Evolutionary conservation across 2,888 invertebrate genomes (phyloP).

Genomic region (Acrobasis consociella): DNA sequence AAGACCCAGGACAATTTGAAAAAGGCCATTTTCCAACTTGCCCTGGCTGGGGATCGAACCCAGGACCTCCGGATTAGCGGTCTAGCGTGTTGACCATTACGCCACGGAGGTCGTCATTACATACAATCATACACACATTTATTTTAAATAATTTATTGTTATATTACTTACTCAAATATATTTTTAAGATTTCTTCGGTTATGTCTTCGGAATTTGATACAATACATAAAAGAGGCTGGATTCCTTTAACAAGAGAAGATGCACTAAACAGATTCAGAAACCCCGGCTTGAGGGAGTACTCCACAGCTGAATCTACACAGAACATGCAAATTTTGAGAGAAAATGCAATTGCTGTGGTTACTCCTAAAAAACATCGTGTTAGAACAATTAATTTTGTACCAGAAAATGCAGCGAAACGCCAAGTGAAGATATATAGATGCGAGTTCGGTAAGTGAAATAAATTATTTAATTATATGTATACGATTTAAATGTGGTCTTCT

Average conservation of each 20-base stretch:
- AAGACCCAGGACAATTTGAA: no score
- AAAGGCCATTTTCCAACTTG: no score
- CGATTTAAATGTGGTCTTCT: no score
- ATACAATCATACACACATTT: no score
- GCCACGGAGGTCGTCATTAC: no score
- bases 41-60: no score
- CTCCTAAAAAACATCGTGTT: not conserved
- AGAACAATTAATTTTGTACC: not conserved
- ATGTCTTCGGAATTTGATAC: not conserved
- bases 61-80: no score
- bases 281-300: not conserved
- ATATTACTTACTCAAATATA: no score
- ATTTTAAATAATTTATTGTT: no score
- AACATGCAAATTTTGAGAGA: slow-evolving; percentile 8
- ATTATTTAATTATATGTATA: not conserved
- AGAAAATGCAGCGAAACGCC: not conserved
- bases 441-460: not conserved
- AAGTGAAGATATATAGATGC: not conserved
- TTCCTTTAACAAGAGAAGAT: slow-evolving; percentile 39
- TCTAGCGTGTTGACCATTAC: no score
- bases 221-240: slow-evolving; percentile 38
- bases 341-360: slow-evolving; percentile 14
- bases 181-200: not conserved
- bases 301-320: not conserved
- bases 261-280: slow-evolving; percentile 26